phyloP scores from a whole-genome alignment of 2,113 vertebrate species.

The Pholis gunnellus region DNA sequence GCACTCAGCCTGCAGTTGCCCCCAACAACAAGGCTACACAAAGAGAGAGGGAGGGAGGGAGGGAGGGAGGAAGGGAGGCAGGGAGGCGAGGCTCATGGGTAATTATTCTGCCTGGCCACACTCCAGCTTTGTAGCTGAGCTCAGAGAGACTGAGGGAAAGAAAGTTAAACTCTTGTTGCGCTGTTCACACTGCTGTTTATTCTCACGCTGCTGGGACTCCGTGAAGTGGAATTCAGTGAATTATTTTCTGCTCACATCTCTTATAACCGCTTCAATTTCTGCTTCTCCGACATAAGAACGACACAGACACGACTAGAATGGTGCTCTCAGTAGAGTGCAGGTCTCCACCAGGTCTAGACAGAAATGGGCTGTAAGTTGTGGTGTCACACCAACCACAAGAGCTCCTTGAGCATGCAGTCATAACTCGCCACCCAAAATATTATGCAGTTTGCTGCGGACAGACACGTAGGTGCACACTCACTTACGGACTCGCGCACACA shows the following conservation, averaged over 20 bases:
- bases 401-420: background rate
- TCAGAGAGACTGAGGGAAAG: slow-evolving; percentile 41
- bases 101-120: slow-evolving; percentile 62
- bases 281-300: background rate
- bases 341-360: background rate
- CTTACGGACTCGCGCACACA: too few relatives aligned
- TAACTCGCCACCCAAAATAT: too few relatives aligned
- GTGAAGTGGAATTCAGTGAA: slow-evolving; percentile 46
- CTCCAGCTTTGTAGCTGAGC: slow-evolving; percentile 64
- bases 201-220: slow-evolving; percentile 49
- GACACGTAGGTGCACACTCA: too few relatives aligned
- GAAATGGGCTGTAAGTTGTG: background rate
- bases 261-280: slow-evolving; percentile 25
- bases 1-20: slow-evolving; percentile 57
- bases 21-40: slow-evolving; percentile 58
- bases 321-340: background rate
- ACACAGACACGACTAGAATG: background rate
- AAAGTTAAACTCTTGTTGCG: slow-evolving; percentile 71
- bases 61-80: slow-evolving; percentile 37
- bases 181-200: slow-evolving; percentile 58
- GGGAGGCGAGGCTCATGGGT: slow-evolving; percentile 55
- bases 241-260: slow-evolving; percentile 40
- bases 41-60: slow-evolving; percentile 44
- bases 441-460: too few relatives aligned
- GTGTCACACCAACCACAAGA: background rate